A percentile compares a stretch with the other conserved stretches of the same genome.
Evolutionary conservation across 1,140 invertebrate species (phyloP).

Genomic region (Phocides pigmalion): DNA sequence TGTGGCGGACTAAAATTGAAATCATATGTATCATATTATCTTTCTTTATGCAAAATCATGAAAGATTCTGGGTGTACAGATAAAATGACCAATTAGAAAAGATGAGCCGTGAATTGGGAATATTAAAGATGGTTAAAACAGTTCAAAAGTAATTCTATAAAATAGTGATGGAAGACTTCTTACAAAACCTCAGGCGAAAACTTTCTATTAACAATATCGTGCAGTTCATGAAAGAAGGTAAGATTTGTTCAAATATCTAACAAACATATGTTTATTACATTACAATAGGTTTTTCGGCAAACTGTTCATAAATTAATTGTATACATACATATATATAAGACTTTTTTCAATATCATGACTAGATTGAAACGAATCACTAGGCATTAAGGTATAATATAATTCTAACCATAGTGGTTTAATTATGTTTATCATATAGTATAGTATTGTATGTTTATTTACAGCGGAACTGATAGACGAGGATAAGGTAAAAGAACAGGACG

Average conservation of each 20-base stretch:
- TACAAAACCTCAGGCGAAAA: conserved; percentile 52
- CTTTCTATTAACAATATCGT: conserved; percentile 47
- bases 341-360: too few relatives aligned
- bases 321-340: too few relatives aligned
- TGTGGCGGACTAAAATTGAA: too few relatives aligned
- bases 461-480: conserved; percentile 40
- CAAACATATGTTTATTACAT: background rate
- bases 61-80: too few relatives aligned
- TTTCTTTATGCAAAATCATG: too few relatives aligned
- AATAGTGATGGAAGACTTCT: conserved; percentile 55
- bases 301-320: too few relatives aligned
- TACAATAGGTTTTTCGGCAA: background rate
- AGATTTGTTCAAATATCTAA: background rate
- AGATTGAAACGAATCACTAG: too few relatives aligned
- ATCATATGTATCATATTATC: too few relatives aligned
- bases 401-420: too few relatives aligned
- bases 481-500: conserved; percentile 35
- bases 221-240: conserved; percentile 49
- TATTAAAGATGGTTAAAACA: background rate
- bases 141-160: background rate
- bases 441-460: conserved; percentile 26
- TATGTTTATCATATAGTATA: too few relatives aligned
- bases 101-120: background rate
- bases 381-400: too few relatives aligned
- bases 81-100: too few relatives aligned